A percentile compares a stretch with the other conserved stretches of the same genome.
phyloP scores from a whole-genome alignment of 2,888 invertebrate genomes.

The Beris chalybata region DNA sequence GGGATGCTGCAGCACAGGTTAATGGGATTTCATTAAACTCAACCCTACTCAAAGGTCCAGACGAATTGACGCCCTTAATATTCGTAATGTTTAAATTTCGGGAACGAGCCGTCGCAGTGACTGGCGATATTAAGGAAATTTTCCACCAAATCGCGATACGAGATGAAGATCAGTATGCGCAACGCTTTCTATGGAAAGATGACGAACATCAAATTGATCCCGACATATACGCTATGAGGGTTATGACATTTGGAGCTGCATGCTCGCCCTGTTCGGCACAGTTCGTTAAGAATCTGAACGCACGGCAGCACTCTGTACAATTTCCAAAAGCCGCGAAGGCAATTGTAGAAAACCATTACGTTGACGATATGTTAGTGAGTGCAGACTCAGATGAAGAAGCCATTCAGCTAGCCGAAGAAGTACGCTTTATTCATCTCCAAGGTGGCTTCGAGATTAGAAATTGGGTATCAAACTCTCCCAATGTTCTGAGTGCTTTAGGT shows the following conservation, averaged over 20 bases:
- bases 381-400: conserved; percentile 40
- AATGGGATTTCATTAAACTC: conserved; percentile 45
- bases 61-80: conserved; percentile 45
- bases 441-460: conserved; percentile 39
- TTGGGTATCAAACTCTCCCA: conserved; percentile 43
- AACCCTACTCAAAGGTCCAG: conserved; percentile 46
- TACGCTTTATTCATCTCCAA: conserved; percentile 34
- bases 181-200: conserved; percentile 45
- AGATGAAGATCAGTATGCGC: conserved; percentile 43
- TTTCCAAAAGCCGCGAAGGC: conserved; percentile 42
- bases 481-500: conserved; percentile 1
- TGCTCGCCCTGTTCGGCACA: conserved; percentile 38
- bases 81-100: conserved; percentile 50
- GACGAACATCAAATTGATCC: conserved; percentile 19
- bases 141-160: conserved; percentile 42
- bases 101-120: conserved; percentile 46
- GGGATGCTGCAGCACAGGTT: conserved; percentile 47
- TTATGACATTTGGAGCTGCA: conserved; percentile 41
- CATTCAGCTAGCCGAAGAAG: conserved; percentile 36
- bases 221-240: conserved; percentile 38
- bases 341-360: conserved; percentile 44
- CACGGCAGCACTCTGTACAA: conserved; percentile 28
- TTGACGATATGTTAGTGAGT: conserved; percentile 45
- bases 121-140: conserved; percentile 46
- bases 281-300: conserved; percentile 39